Evolutionary conservation across 2,113 vertebrate species (phyloP), one percentile per base, ranked within the genome.

Genomic region (Ahaetulla prasina): DNA sequence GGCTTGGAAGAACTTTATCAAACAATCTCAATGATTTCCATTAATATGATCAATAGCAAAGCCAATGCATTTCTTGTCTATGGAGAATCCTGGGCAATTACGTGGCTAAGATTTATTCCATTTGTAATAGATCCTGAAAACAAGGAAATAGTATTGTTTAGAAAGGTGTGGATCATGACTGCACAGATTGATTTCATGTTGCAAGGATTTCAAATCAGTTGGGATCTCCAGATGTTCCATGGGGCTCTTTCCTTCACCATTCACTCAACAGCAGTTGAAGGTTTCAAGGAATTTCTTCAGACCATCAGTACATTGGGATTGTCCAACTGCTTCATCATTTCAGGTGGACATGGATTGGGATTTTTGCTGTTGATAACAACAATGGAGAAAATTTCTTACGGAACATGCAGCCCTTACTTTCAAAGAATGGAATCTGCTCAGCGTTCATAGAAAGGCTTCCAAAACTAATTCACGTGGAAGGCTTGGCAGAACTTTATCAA

Each of bases 151-250:
- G 0, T 1, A 14, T n/a, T 3, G 2, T 25, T 49, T n/a, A 22
- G 53, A 23, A 91, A 85, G 45, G 88, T 92, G 22, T 92, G 91
- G 52, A 89, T 92, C 5, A 25, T 85, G 20, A 89, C 88, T 35
- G 18, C 30, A 2, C 87, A 89, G 53, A 39, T 50, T 10, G 88
- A 92, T 35, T 85, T 89, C 11, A 5, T 39, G 18, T 16, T 50
- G 27, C 3, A 8, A 0, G 11, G 49, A 1, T 0, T 88, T 7
- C 8, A 25, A 23, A 8, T 18, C 2, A 0, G 0, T 0, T 54
- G 25, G 11, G 50, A 54, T 54, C 27, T 84, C 3, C 4, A 84
- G 1, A 3, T 89, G 8, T 89, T 89, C 50, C 35, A 92, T 9
- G 91, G 91, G 20, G 27, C 87, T 12, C 16, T 92, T 89, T 80